Base-by-base conservation (phyloP, 2,888 invertebrate species). In the Caenorhabditis japonica region DNA sequence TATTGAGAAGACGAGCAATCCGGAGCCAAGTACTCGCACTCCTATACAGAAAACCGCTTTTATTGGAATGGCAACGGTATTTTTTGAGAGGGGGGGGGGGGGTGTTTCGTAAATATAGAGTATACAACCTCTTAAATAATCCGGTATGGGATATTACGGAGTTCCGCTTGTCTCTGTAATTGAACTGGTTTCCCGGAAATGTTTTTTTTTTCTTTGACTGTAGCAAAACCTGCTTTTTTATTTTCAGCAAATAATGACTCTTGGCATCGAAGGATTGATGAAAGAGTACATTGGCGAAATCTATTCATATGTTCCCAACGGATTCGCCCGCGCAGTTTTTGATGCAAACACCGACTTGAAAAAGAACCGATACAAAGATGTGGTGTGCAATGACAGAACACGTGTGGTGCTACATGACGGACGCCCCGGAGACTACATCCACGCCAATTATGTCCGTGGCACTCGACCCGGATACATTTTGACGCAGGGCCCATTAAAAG, bases 361-460 rank as follows among this genome's bases (percentile, higher is more conserved):
- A 13, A 55, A 55, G 27, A 59, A 47, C 41, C 47, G 58, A 34
- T 59, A 47, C 34, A 47, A 59, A 51, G 80, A 80, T 53, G 80
- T 80, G 33, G 60, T 75, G 15, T 80, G 80, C 36, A 73, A 78
- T 47, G 80, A 80, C 27, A 69, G 64, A 30, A 56, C 59, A 19
- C 75, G 80, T 7, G 74, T 80, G 10, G 39, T 80, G 4, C 58
- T 80, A 17, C 62, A 69, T 17, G 74, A 75, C 38, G 76, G 76
- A 12, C 60, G 60, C 5, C 60, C 68, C 3, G 58, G 66, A 23
- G 80, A 80, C 52, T 80, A 80, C 44, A 80, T 80, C 33, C 80
- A 80, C 49, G 80, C 80, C 7, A 80, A 80, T 53, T 81, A 82
- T 52, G 68, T 81, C 25, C 56, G 47, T 30, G 62, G 69, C 3